Percentiles rank a stretch among this genome's conserved stretches.
Conservation (phyloP, 2,888 invertebrate species). For the Lasioglossum pauxillum region DNA sequence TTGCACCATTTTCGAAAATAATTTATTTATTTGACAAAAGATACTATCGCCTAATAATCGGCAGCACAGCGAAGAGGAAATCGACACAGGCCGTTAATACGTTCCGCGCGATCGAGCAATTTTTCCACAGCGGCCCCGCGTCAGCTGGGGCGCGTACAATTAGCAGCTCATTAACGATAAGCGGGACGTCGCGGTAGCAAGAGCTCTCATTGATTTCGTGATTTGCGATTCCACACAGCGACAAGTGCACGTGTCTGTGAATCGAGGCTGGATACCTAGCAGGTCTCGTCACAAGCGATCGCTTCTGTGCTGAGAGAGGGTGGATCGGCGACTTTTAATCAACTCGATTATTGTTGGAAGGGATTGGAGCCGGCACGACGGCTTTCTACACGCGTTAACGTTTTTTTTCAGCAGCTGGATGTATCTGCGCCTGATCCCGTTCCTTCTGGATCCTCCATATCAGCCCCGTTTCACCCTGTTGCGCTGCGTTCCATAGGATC, state of each 20-base stretch:
- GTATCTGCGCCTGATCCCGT: conserved; percentile 17
- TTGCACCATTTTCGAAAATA: background rate
- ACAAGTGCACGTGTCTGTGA: conserved; percentile 7
- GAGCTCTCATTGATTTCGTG: conserved; percentile 49
- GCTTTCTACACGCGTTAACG: conserved; percentile 63
- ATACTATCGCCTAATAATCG: background rate
- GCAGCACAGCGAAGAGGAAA: background rate
- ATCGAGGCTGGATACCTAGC: conserved; percentile 12
- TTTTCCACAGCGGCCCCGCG: conserved; percentile 42
- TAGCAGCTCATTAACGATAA: conserved; percentile 65
- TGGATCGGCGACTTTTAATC: conserved; percentile 76
- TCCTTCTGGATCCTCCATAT: conserved; percentile 28
- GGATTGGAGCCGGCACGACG: conserved; percentile 73
- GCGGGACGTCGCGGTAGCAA: conserved; percentile 58
- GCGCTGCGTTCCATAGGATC: conserved; percentile 27
- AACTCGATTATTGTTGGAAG: conserved; percentile 77
- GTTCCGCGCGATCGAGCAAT: conserved; percentile 37
- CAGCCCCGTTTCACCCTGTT: conserved; percentile 31
- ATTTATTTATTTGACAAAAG: background rate
- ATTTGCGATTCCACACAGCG: conserved; percentile 37
- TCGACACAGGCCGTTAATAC: conserved; percentile 4
- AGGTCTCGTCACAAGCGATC: conserved; percentile 43
- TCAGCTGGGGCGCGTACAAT: conserved; percentile 47
- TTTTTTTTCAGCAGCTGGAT: conserved; percentile 50
- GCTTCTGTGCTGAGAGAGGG: conserved; percentile 37